A percentile compares a stretch with the other conserved stretches of the same genome.
phyloP scores from a whole-genome alignment of 2,888 invertebrate genomes.

The Hesperia comma region DNA sequence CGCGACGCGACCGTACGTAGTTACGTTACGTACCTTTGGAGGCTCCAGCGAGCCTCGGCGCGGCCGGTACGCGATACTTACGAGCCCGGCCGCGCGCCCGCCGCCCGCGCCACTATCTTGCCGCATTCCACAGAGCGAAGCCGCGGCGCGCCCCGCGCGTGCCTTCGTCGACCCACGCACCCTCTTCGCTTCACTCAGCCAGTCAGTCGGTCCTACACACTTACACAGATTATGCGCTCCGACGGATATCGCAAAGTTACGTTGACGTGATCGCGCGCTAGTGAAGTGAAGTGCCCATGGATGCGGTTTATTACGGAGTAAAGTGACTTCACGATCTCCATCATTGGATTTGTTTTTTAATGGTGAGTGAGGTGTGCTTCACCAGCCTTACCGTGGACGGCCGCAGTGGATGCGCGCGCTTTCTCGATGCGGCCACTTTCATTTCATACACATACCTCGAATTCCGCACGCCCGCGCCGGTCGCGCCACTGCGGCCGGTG shows the following conservation, averaged over 20 bases:
- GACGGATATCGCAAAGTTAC: slow-evolving; percentile 54
- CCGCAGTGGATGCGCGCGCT: slow-evolving; percentile 78
- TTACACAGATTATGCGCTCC: slow-evolving; percentile 63
- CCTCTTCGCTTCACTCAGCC: slow-evolving; percentile 74
- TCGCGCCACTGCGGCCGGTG: slow-evolving; percentile 78
- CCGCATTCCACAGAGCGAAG: slow-evolving; percentile 73
- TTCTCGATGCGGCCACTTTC: slow-evolving; percentile 83
- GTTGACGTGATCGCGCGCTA: slow-evolving; percentile 62
- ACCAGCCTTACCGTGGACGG: slow-evolving; percentile 57
- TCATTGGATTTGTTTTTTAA: slow-evolving; percentile 79
- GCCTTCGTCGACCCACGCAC: slow-evolving; percentile 90
- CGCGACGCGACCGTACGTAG: no score
- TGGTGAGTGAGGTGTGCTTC: slow-evolving; percentile 69
- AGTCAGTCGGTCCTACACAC: slow-evolving; percentile 74
- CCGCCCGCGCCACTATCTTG: slow-evolving; percentile 54
- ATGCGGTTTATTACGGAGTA: slow-evolving; percentile 73
- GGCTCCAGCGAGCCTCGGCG: no score
- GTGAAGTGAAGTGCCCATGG: slow-evolving; percentile 81
- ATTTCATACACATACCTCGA: slow-evolving; percentile 83
- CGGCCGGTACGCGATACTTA: no score
- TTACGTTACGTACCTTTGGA: no score
- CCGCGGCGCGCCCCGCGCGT: slow-evolving; percentile 78
- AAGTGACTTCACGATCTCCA: slow-evolving; percentile 65
- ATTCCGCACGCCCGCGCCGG: slow-evolving; percentile 79
- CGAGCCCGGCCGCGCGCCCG: slow-evolving; percentile 63